Conservation (phyloP, 2,113 vertebrate species). For the Strix uralensis region DNA sequence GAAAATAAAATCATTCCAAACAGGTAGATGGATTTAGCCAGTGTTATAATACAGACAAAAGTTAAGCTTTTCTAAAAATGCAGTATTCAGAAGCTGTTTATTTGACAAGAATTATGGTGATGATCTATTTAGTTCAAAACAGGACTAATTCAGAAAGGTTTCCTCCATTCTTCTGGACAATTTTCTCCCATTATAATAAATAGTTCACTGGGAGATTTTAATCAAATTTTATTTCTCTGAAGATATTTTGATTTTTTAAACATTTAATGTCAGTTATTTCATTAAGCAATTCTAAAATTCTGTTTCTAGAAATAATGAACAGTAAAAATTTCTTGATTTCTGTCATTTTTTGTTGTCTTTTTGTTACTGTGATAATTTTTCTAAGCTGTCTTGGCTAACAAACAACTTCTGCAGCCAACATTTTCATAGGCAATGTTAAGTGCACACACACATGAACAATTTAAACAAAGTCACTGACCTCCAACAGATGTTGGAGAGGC, state of each 20-base stretch:
- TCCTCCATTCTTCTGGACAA: not conserved
- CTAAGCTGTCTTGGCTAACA: fast-evolving
- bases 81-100: not conserved
- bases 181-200: not conserved
- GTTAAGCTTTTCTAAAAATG: not conserved
- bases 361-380: not conserved
- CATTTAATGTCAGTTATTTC: not conserved
- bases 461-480: not conserved
- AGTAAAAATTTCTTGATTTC: not conserved
- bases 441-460: not conserved
- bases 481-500: not conserved
- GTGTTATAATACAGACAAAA: not conserved
- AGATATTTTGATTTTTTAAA: not conserved
- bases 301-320: not conserved
- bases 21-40: not conserved
- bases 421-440: not conserved
- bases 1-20: not conserved
- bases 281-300: not conserved
- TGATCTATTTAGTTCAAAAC: not conserved
- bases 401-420: not conserved
- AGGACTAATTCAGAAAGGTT: not conserved
- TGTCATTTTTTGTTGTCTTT: not conserved
- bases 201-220: not conserved
- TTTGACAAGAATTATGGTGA: not conserved
- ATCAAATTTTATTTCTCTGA: not conserved